These are phyloP conservation scores for Maccullochella peelii DNA, from an alignment of 2,113 vertebrate genomes.

Conservation along the genomic window DNA sequence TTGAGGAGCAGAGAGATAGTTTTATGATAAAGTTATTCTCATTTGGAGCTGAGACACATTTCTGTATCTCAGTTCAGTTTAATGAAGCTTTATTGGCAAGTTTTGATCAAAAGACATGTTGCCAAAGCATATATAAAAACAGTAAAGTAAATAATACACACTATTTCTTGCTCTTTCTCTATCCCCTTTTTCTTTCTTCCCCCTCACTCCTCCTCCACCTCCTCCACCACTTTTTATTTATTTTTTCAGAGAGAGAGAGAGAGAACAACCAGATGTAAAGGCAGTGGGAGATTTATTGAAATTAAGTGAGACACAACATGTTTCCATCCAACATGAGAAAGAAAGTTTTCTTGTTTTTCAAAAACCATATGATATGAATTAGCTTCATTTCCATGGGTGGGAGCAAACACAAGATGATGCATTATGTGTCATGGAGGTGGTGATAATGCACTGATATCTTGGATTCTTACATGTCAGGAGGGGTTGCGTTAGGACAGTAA, in stretches of 20 bases:
- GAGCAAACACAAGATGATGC: neutral
- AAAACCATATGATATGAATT: neutral
- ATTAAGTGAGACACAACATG: neutral
- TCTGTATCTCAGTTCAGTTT: neutral
- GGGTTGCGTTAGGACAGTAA: neutral
- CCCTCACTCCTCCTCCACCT: neutral
- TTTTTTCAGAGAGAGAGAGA: neutral
- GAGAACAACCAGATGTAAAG: neutral
- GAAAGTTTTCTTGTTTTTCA: neutral
- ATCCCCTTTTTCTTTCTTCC: too few relatives aligned
- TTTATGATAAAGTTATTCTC: neutral
- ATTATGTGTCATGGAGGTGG: neutral
- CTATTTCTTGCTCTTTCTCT: neutral
- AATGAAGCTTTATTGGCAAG: neutral
- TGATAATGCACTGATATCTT: neutral
- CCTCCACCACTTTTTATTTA: neutral
- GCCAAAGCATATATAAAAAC: neutral
- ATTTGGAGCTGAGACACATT: neutral
- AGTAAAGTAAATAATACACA: neutral
- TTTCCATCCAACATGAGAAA: neutral
- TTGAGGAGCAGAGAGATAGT: slow-evolving; percentile 8
- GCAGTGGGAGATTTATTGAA: neutral
- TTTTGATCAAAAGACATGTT: neutral
- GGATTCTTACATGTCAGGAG: neutral
- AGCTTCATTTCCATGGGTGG: neutral